phyloP scores from a whole-genome alignment of 2,113 vertebrate species.

The Mellivora capensis region DNA sequence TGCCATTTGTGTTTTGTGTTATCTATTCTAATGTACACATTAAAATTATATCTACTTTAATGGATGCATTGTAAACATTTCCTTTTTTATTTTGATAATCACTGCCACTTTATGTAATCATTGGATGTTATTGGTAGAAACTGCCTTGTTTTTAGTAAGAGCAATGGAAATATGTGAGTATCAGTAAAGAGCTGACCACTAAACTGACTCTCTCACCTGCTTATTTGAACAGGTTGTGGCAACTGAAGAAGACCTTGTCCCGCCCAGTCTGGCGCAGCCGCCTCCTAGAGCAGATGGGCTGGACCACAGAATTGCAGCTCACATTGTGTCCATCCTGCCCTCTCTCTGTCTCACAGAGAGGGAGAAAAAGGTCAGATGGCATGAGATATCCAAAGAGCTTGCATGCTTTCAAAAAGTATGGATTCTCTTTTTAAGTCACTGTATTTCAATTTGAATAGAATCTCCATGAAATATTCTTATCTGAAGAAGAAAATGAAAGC shows the following conservation, averaged over 20 bases:
- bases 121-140: neutral
- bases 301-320: conserved; percentile 79
- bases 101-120: neutral
- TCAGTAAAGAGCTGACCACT: neutral
- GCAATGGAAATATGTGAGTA: neutral
- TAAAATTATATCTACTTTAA: neutral
- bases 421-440: neutral
- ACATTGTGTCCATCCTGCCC: conserved; percentile 84
- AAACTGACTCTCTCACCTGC: neutral
- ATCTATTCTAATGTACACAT: neutral
- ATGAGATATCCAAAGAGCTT: neutral
- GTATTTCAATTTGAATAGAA: conserved; percentile 74
- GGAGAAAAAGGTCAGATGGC: conserved; percentile 84
- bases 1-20: neutral
- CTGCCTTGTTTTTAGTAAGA: neutral
- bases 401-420: neutral
- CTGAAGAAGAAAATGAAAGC: conserved; percentile 47
- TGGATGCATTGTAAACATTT: neutral
- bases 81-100: neutral
- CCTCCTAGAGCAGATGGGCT: conserved; percentile 71
- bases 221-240: conserved; percentile 85
- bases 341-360: conserved; percentile 80
- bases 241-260: conserved; percentile 78
- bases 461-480: conserved; percentile 77
- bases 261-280: conserved; percentile 50